Conservation (phyloP, 2,797 vertebrate species). For the Peromyscus nudipes region DNA sequence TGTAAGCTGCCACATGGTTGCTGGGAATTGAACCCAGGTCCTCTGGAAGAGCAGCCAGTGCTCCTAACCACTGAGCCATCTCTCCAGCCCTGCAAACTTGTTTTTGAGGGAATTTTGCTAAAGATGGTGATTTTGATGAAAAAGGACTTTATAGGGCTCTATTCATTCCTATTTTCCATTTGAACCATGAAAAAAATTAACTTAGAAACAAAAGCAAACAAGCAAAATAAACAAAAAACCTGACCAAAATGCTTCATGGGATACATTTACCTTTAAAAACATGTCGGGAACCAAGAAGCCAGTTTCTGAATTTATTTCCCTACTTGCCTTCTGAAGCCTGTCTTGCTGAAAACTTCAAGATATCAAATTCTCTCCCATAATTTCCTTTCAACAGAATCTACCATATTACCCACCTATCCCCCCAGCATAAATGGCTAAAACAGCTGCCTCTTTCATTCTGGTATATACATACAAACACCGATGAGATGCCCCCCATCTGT, state of each 20-base stretch:
- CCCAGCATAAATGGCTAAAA: slow-evolving; percentile 78
- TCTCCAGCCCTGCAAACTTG: not conserved
- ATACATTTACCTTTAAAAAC: slow-evolving; percentile 55
- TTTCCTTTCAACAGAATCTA: slow-evolving; percentile 82
- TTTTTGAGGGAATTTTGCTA: slow-evolving; percentile 6
- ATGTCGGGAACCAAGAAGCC: slow-evolving; percentile 73
- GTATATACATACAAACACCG: slow-evolving; percentile 70
- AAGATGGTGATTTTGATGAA: slow-evolving; percentile 44
- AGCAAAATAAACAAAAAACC: slow-evolving; percentile 21
- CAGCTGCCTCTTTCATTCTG: slow-evolving; percentile 81
- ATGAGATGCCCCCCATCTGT: slow-evolving; percentile 56
- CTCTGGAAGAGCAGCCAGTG: not conserved
- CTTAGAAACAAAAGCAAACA: slow-evolving; percentile 58
- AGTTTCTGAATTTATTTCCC: slow-evolving; percentile 80
- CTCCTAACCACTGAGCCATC: not conserved
- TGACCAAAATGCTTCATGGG: not conserved
- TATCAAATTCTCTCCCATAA: slow-evolving; percentile 78
- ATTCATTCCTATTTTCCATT: not conserved
- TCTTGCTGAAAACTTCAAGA: slow-evolving; percentile 79
- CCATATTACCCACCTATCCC: slow-evolving; percentile 61
- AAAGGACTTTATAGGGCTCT: not conserved
- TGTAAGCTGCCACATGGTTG: not conserved
- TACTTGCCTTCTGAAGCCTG: slow-evolving; percentile 69
- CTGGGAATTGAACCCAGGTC: not conserved
- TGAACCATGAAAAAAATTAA: slow-evolving; percentile 54